These are phyloP conservation scores for Phycodurus eques DNA, from an alignment of 2,113 vertebrate genomes.

Conservation along the genomic window DNA sequence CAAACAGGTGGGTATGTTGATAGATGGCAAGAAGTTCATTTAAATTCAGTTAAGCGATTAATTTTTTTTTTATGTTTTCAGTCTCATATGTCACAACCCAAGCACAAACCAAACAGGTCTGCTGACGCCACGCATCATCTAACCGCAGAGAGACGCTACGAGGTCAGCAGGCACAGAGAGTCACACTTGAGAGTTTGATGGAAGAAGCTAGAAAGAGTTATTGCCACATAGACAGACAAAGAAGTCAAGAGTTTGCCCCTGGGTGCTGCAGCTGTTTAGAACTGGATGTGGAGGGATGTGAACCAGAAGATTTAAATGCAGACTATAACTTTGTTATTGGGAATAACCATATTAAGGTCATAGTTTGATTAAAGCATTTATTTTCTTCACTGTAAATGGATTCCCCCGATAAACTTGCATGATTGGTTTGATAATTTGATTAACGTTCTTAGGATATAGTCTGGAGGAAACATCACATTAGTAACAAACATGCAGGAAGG, in stretches of 20 bases:
- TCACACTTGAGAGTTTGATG: slow-evolving; percentile 55
- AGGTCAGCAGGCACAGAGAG: slow-evolving; percentile 46
- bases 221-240: slow-evolving; percentile 44
- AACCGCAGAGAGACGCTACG: slow-evolving; percentile 45
- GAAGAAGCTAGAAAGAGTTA: slow-evolving; percentile 30
- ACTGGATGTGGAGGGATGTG: slow-evolving; percentile 15
- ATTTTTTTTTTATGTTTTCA: slow-evolving; percentile 28
- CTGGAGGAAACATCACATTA: slow-evolving; percentile 36
- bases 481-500: slow-evolving; percentile 18
- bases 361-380: slow-evolving; percentile 47
- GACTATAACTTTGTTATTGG: slow-evolving; percentile 34
- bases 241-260: slow-evolving; percentile 33
- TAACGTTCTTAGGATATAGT: slow-evolving; percentile 28
- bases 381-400: slow-evolving; percentile 35
- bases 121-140: slow-evolving; percentile 58
- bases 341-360: slow-evolving; percentile 43
- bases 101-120: slow-evolving; percentile 61
- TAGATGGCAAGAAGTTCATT: slow-evolving; percentile 6
- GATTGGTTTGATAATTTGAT: slow-evolving; percentile 48
- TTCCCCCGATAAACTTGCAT: slow-evolving; percentile 36
- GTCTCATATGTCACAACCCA: slow-evolving; percentile 35
- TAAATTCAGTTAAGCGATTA: not conserved
- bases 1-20: slow-evolving; percentile 19
- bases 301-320: slow-evolving; percentile 25
- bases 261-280: slow-evolving; percentile 16